Base-by-base conservation (phyloP, 2,113 vertebrate species). In the Lamprotornis superbus region DNA sequence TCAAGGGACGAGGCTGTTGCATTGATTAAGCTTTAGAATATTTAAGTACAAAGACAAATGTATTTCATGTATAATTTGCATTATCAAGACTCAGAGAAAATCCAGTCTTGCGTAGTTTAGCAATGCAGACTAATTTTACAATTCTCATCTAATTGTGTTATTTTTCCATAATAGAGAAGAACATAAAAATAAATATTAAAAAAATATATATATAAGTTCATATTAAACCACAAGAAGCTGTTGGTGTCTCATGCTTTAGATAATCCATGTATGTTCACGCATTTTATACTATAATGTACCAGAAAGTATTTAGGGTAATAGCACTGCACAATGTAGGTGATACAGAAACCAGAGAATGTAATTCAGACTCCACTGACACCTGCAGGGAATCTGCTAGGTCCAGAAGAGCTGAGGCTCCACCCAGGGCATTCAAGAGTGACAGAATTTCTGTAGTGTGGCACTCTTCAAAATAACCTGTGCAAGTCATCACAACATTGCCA, bases 11-110 rank as follows among this genome's bases (percentile, higher is more conserved):
- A 14, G 69, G n/a, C 64, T 95, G 59, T 94, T 95, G 55, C 69
- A 94, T 68, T 96, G 71, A 97, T 90, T 88, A 95, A 93, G 27
- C n/a, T 94, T 94, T 87, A 82, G 52, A 84, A 63, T 94, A 93
- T 85, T 92, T 74, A 78, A 83, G 84, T 75, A 73, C 84, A 86
- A 94, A 97, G 53, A 84, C 47, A 79, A 90, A 94, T 55, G 12
- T 19, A 50, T 68, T 96, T 92, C 35, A 87, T 49, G 53, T 13
- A 83, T 53, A 87, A 87, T 87, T 93, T 94, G 57, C 37, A 70
- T 50, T 84, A 68, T 50, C 9, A 75, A 94, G 75, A 86, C 12
- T 64, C 20, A 78, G 49, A 94, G 31, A 79, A 89, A 93, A 84
- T 59, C 4, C 16, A 75, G 12, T 63, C 18, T 55, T 63, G 24